phyloP scores from a whole-genome alignment of 2,888 invertebrate species.

The Tromatobia lineatoria region DNA sequence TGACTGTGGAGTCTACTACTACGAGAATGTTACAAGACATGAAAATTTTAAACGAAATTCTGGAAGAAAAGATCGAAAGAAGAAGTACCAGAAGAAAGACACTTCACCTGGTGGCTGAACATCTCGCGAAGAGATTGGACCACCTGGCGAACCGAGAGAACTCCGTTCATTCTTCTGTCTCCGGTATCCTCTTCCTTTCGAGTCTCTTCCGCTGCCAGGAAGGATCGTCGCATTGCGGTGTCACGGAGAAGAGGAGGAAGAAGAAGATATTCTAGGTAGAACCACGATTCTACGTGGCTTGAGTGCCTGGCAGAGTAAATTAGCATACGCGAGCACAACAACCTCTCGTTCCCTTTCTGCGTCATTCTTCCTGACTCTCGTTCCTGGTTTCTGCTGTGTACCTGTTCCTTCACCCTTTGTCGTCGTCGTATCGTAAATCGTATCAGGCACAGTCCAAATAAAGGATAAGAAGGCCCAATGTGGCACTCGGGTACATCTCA shows the following conservation, averaged over 20 bases:
- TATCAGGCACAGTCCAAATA: not conserved
- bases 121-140: conserved; percentile 73
- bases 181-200: conserved; percentile 64
- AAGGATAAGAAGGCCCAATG: not conserved
- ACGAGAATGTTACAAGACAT: not conserved
- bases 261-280: conserved; percentile 35
- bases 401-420: conserved; percentile 33
- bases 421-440: conserved; percentile 13
- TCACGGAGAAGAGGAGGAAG: conserved; percentile 40
- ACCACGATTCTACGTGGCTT: conserved; percentile 35
- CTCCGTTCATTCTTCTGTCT: conserved; percentile 79
- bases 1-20: not conserved
- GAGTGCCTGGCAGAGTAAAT: conserved; percentile 55
- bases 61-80: not conserved
- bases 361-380: conserved; percentile 43
- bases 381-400: conserved; percentile 32
- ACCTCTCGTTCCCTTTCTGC: conserved; percentile 31
- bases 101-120: conserved; percentile 66
- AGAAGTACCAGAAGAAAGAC: conserved; percentile 24
- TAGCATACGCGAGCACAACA: conserved; percentile 53
- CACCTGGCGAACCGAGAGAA: conserved; percentile 78
- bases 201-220: conserved; percentile 75
- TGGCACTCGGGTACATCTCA: not conserved
- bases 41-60: not conserved
- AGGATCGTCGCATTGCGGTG: conserved; percentile 40